Base-by-base conservation (phyloP, 2,888 invertebrate species). In the Aphidius colemani region DNA sequence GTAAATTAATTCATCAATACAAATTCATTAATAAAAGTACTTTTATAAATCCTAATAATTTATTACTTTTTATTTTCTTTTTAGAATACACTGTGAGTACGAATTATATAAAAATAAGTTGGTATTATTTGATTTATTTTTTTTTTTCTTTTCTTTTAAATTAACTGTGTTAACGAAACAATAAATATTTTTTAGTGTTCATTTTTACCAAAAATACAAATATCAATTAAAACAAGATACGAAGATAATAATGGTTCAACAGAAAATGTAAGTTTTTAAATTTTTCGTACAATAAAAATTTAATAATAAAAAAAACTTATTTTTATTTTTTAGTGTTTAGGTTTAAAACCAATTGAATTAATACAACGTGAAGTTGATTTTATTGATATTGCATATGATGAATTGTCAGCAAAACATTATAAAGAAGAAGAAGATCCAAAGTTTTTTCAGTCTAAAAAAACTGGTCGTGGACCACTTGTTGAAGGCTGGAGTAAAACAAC, bases 351-450 rank as follows among this genome's bases (percentile, higher is more conserved):
- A 40, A 93, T 94, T 71, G 89, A 94, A 76, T 75, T 94, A 63
- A 88, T 88, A 66, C 86, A 85, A 50, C 85, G 95, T 61, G 86
- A 88, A 67, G 89, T 96, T 6, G 95, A 95, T 72, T 87, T 88
- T 75, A 80, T 96, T 53, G 96, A 96, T 75, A 95, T 96, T 74
- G 95, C 92, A 0, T 93, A 91, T 76, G 95, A 96, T 82, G 93
- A 93, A 74, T 85, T 95, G 50, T 90, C 89, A 69, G 88, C 91
- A 0, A 93, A 93, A 77, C 92, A 95, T 79, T 96, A 96, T 78
- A 96, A 95, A 79, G 92, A 91, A 74, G 90, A 91, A 62, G 96
- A 96, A 83, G 96, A 96, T 83, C 91, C 92, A 0, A 90, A 90
- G 74, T 91, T 88, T 76, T 95, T 91, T 75, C 90, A 91, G 79